Evolutionary conservation across 2,797 vertebrate genomes (phyloP), one percentile per base, ranked within the genome.

Genomic region (Pseudomugil gertrudae): DNA sequence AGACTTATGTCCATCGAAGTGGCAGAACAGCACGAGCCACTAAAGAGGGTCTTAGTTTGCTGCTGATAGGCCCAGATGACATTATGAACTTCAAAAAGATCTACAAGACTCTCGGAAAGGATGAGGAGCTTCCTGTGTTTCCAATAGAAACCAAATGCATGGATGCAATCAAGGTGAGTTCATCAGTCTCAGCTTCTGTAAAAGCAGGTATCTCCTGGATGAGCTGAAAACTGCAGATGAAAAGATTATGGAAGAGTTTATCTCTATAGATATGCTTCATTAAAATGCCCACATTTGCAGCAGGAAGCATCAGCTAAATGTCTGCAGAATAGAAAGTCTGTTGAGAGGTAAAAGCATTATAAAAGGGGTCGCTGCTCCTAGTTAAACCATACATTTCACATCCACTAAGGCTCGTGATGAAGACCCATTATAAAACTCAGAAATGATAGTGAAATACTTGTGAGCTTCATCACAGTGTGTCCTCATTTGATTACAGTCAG

Each of bases 1-100:
- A 99, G 92, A 95, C 96, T 0, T 99, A 99, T 0, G 95, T 98
- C 43, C 98, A 99, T 85, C 94, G 97, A 11, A 99, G 98, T 0
- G 98, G 98, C 57, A 92, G 98, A 35, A 99, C 98, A 2, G 98
- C 97, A 5, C 94, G 98, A 72, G 97, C 96, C 24, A 84, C 96
- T 51, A 96, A 79, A 5, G 94, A 97, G 63, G 98, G 98, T 66
- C 95, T 99, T 30, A 96, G 95, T 82, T 84, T 99, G 51, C 87
- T 99, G 83, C 87, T 99, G 8, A 92, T 97, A 0, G 95, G 97
- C 4, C 97, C 98, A 1, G 95, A 96, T 1, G 98, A 99, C 78
- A 69, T 98, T 85, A 89, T 97, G 57, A 95, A 97, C 86, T 99
- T 95, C 74, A 96, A 89, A 80, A 98, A 96, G 85, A 99, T 99